Evolutionary conservation across 2,113 vertebrate genomes (phyloP).

Genomic region (Grammomys surdaster): DNA sequence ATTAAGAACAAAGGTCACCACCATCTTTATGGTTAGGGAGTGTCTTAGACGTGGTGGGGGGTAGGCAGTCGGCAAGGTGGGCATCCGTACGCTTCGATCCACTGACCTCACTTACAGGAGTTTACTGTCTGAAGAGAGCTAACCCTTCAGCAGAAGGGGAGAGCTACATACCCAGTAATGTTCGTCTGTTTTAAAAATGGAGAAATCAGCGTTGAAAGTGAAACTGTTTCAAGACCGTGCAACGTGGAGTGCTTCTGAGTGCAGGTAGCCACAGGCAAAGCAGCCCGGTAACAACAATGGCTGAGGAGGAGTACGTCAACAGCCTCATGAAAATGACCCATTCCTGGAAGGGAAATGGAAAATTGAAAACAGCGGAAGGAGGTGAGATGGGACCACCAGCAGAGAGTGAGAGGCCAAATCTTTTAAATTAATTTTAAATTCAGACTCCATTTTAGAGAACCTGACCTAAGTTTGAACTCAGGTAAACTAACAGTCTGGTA

Average conservation of each 20-base stretch:
- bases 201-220: background rate
- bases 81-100: background rate
- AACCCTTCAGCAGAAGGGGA: background rate
- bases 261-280: slow-evolving; percentile 19
- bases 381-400: background rate
- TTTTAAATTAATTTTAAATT: too few species aligned
- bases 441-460: too few species aligned
- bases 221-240: background rate
- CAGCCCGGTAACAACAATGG: background rate
- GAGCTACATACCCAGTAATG: background rate
- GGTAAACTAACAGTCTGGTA: too few species aligned
- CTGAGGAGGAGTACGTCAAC: background rate
- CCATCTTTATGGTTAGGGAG: background rate
- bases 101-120: background rate
- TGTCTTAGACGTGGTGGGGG: background rate
- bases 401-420: too few species aligned
- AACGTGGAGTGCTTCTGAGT: background rate
- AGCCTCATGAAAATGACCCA: background rate
- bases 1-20: background rate
- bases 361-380: background rate
- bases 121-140: background rate
- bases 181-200: background rate
- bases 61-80: background rate
- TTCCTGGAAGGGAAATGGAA: slow-evolving; percentile 25
- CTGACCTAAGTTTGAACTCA: too few species aligned